Base-by-base conservation (phyloP, 2,888 invertebrate species). In the Dusona sp. region DNA sequence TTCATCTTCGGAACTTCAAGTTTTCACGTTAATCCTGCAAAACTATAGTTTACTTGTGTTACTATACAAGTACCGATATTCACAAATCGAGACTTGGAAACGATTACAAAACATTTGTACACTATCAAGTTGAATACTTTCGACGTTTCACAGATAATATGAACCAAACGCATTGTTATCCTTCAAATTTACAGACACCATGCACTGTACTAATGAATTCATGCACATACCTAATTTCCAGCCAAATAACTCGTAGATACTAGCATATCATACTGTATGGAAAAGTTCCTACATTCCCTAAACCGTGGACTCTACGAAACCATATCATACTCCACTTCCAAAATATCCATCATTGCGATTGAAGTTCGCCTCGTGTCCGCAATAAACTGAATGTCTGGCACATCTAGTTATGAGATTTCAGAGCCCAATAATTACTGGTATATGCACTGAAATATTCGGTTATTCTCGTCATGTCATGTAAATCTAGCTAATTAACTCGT, bases 401-500 rank as follows among this genome's bases (percentile, higher is more conserved):
- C 29, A 48, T 70, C 48, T 29, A 70, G 45, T 70, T n/a, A 48
- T 48, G 8, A 16, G 22, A 13, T 70, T 48, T 73, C 13, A 22
- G 16, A 73, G 73, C 22, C 25, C 3, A 75, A n/a, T 38, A n/a
- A 75, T 42, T 22, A n/a, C 19, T 8, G 22, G 25, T 42, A 61
- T 42, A 61, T 42, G 38, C 61, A 25, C 4, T 9, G 25, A 38
- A 75, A 42, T 29, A 61, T 42, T 61, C 57, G 33, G 25, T 33
- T 38, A 42, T 61, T 36, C 42, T n/a, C 6, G 42, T 25, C n/a
- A 74, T 29, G 42, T 22, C 38, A 22, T 38, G 19, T 29, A 9
- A 42, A 61, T 42, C 25, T 38, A 8, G 54, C 36, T 73, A 61
- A 74, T 74, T 25, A 74, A 42, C 42, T 61, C 73, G 25, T 25